These are phyloP conservation scores for Brachyopa scutellaris DNA, from an alignment of 2,888 invertebrate genomes.

Conservation along the genomic window DNA sequence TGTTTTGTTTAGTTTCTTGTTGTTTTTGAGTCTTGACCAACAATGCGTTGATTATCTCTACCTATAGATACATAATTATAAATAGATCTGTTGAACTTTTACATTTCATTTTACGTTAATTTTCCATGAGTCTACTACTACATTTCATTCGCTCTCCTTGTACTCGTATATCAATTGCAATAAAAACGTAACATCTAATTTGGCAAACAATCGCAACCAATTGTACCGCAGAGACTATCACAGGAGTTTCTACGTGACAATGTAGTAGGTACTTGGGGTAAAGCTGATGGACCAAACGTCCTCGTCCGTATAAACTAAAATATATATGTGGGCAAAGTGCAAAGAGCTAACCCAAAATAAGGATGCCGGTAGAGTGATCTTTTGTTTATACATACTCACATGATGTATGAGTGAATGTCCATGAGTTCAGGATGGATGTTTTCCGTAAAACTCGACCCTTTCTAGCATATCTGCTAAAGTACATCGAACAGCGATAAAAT, in stretches of 20 bases:
- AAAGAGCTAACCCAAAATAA: neutral
- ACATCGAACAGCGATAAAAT: constrained; percentile 30
- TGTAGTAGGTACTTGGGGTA: neutral
- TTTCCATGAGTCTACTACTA: too few relatives aligned
- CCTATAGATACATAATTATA: too few relatives aligned
- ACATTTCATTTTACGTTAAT: too few relatives aligned
- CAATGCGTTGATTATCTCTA: too few relatives aligned
- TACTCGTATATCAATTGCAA: too few relatives aligned
- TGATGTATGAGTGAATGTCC: too few relatives aligned
- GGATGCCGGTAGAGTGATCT: neutral
- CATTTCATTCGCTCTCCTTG: too few relatives aligned
- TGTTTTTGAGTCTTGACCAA: too few relatives aligned
- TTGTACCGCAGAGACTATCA: neutral
- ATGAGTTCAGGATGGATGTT: constrained; percentile 27
- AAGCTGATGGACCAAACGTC: neutral
- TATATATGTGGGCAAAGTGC: constrained; percentile 3
- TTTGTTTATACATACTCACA: too few relatives aligned
- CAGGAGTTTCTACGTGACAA: neutral
- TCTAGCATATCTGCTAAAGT: constrained; percentile 15
- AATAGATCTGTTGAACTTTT: too few relatives aligned
- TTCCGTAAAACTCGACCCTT: constrained; percentile 30
- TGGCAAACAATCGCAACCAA: neutral
- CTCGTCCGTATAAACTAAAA: constrained; percentile 3
- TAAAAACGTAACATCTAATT: too few relatives aligned
- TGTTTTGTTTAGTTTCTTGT: too few relatives aligned